Evolutionary conservation across 2,113 vertebrate genomes (phyloP).

Genomic region (Orthonyx spaldingii): DNA sequence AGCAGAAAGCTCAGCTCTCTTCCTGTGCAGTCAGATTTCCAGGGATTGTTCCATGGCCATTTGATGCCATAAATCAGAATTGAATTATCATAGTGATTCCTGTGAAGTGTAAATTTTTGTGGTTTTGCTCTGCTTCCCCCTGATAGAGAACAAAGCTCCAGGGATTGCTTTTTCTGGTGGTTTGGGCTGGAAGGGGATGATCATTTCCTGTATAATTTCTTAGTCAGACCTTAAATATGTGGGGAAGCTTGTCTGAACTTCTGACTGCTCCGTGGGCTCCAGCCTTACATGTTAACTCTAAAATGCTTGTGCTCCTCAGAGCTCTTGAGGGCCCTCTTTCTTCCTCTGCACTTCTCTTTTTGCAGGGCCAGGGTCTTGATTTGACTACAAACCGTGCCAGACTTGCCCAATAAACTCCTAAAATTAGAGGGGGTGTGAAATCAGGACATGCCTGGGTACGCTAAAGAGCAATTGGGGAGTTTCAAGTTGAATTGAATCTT

Average conservation of each 20-base stretch:
- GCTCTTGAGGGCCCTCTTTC: background rate
- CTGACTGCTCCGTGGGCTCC: background rate
- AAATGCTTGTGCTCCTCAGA: background rate
- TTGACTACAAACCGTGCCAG: background rate
- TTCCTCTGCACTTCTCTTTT: background rate
- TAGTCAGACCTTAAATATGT: slow-evolving; percentile 60
- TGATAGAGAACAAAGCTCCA: slow-evolving; percentile 43
- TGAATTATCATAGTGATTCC: background rate
- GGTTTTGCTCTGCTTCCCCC: slow-evolving; percentile 48
- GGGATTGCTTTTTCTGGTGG: slow-evolving; percentile 40
- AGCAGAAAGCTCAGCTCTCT: background rate
- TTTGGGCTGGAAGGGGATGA: slow-evolving; percentile 30
- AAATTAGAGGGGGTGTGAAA: background rate
- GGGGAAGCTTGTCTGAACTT: slow-evolving; percentile 34
- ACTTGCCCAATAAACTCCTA: background rate
- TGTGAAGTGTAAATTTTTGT: slow-evolving; percentile 40
- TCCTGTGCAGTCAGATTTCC: slow-evolving; percentile 16
- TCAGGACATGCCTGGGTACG: accelerated
- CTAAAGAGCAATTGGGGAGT: background rate
- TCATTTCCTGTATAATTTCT: slow-evolving; percentile 64
- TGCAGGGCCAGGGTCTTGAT: background rate
- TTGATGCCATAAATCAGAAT: background rate
- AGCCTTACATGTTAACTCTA: background rate
- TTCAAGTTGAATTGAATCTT: background rate
- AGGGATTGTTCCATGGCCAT: background rate